phyloP scores from a whole-genome alignment of 2,888 invertebrate genomes.

The Protodeltote pygarga region DNA sequence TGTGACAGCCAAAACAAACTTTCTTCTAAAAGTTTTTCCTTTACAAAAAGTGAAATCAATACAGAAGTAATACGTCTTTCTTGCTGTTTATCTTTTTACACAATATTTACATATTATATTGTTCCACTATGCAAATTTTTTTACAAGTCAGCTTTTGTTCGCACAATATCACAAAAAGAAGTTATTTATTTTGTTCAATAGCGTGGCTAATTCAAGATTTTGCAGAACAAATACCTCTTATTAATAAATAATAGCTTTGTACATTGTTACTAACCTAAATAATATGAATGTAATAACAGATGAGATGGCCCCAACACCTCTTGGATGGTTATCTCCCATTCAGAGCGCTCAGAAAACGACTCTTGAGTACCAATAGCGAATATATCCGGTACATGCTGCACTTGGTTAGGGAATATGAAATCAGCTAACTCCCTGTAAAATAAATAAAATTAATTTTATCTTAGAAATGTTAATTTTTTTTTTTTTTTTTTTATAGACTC shows the following conservation, averaged over 20 bases:
- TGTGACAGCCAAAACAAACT: background rate
- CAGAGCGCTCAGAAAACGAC: constrained; percentile 94
- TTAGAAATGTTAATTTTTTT: too few species aligned
- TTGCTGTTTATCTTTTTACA: background rate
- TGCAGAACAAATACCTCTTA: constrained; percentile 3
- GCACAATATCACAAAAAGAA: constrained; percentile 3
- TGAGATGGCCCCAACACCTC: constrained; percentile 97
- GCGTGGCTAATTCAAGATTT: constrained; percentile 1
- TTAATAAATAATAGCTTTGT: constrained; percentile 5
- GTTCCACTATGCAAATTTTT: background rate
- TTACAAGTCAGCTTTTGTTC: background rate
- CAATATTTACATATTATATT: too few species aligned
- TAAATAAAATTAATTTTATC: constrained; percentile 6
- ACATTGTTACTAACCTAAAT: constrained; percentile 87
- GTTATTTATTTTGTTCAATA: background rate
- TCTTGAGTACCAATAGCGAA: constrained; percentile 98
- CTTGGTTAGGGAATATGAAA: constrained; percentile 94
- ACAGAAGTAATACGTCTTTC: background rate
- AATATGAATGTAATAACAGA: constrained; percentile 94
- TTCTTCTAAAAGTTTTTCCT: background rate
- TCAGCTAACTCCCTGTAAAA: constrained; percentile 93
- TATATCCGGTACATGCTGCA: constrained; percentile 95
- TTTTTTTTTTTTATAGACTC: too few species aligned
- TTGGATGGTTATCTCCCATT: constrained; percentile 96
- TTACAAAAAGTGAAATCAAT: background rate